A percentile compares a stretch with the other conserved stretches of the same genome.
Conservation (phyloP, 2,888 invertebrate genomes). For the Trilocha varians region DNA sequence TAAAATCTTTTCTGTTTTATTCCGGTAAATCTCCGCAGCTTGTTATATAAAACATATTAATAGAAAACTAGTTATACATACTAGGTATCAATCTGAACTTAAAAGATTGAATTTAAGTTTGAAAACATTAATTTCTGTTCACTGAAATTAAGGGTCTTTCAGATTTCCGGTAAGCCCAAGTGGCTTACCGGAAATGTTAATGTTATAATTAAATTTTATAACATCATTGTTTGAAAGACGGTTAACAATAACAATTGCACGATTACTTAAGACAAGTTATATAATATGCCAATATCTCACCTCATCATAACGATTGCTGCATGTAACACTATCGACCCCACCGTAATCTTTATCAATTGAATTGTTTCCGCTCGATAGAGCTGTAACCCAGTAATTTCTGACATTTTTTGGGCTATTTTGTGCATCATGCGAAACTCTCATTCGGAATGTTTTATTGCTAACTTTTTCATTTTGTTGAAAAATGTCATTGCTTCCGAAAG, state of each 20-base stretch:
- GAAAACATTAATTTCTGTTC: no score
- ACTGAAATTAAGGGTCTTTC: no score
- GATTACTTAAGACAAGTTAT: no score
- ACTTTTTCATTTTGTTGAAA: constrained; percentile 26
- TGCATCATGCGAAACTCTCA: constrained; percentile 45
- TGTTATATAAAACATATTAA: no score
- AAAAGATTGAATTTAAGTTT: no score
- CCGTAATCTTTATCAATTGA: constrained; percentile 37
- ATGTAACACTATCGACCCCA: constrained; percentile 37
- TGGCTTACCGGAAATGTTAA: no score
- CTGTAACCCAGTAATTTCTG: constrained; percentile 44
- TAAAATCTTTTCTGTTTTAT: no score
- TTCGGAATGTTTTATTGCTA: constrained; percentile 22
- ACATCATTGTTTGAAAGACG: neutral
- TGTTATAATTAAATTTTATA: no score
- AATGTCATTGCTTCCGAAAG: constrained; percentile 43
- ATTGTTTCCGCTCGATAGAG: constrained; percentile 33
- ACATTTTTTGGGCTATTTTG: constrained; percentile 33
- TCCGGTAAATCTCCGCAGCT: no score
- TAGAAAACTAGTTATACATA: no score
- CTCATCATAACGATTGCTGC: constrained; percentile 44
- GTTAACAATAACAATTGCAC: neutral
- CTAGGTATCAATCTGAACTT: no score
- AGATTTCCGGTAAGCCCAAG: no score
- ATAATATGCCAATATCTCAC: constrained; percentile 20